Evolutionary conservation across 2,113 vertebrate genomes (phyloP), one percentile per base, ranked within the genome.

Genomic region (Alces alces): DNA sequence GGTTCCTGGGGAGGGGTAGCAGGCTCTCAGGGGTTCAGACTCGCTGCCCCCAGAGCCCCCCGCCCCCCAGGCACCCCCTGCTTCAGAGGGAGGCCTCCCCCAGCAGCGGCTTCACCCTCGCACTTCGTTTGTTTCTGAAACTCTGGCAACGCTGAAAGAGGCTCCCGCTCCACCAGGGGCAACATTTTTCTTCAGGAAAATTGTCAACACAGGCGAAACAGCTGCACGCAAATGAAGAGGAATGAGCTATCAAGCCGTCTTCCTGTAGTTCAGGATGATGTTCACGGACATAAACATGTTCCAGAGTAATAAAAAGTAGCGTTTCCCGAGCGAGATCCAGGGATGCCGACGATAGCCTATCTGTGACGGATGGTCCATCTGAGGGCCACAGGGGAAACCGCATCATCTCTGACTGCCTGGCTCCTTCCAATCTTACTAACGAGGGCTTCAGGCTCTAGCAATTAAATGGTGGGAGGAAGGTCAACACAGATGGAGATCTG

Each of bases 211-310:
- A 79, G 97, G 97, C 95, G 85, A 83, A 98, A 94, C 97, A 97
- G 97, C 94, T 98, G 98, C 87, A 79, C 58, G 78, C 94, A 95
- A 98, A 98, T 97, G 52, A 97, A 98, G 97, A 98, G 96, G 96
- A 97, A 98, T 98, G 96, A 96, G 91, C 97, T 97, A 95, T 86
- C 57, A 88, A 82, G 88, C 88, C 50, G 64, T 79, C 93, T 88
- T 96, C 96, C 88, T 95, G 33, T 52, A 61, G 50, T 88, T 89
- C 17, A 4, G 86, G 92, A 79, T 92, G 95, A 83, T 73, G 85
- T 92, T 79, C 95, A 86, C 28, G 86, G 95, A 96, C 80, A 64
- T 66, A 79, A 78, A 86, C 85, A 54, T 86, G 55, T 64, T 95
- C 93, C 92, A 90, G 95, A 96, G 86, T 83, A 89, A 97, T 92